A percentile compares a stretch with the other conserved stretches of the same genome.
Conservation (phyloP, 2,797 vertebrate species). For the Propithecus perrieri region DNA sequence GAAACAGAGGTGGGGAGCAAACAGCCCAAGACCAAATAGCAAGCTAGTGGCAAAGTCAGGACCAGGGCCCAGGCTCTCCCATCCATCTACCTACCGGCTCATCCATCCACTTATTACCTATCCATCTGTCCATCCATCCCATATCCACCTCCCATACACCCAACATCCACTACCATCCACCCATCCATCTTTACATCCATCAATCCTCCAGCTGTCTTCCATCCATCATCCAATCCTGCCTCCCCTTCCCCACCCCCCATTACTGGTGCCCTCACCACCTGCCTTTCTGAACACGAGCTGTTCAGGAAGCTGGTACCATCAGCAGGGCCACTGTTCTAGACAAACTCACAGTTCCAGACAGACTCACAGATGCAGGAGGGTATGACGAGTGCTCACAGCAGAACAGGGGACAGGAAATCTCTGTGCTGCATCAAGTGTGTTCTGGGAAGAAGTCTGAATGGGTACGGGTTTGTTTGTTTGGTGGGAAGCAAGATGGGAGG, state of each 20-base stretch:
- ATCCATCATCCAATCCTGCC: not conserved
- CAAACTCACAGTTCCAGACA: conserved; percentile 52
- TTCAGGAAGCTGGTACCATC: conserved; percentile 47
- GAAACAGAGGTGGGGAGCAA: not conserved
- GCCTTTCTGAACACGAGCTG: conserved; percentile 33
- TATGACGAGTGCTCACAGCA: not conserved
- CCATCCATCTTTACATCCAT: not conserved
- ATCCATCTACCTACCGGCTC: not conserved
- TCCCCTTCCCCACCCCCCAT: not conserved
- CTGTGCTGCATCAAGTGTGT: not conserved
- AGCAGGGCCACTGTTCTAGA: conserved; percentile 36
- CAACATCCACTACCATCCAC: not conserved
- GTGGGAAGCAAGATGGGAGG: not conserved
- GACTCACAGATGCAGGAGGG: conserved; percentile 32
- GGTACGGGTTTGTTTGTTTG: not conserved
- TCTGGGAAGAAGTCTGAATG: not conserved
- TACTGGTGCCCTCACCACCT: conserved; percentile 4
- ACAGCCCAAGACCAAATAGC: not conserved
- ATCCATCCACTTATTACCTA: not conserved
- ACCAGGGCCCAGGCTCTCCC: not conserved
- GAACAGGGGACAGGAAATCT: conserved; percentile 14
- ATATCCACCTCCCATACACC: not conserved
- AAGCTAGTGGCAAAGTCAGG: not conserved
- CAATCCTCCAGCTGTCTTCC: not conserved
- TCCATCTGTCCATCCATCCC: too few species aligned